phyloP scores from a whole-genome alignment of 2,113 vertebrate species.

The Noturus placidus region DNA sequence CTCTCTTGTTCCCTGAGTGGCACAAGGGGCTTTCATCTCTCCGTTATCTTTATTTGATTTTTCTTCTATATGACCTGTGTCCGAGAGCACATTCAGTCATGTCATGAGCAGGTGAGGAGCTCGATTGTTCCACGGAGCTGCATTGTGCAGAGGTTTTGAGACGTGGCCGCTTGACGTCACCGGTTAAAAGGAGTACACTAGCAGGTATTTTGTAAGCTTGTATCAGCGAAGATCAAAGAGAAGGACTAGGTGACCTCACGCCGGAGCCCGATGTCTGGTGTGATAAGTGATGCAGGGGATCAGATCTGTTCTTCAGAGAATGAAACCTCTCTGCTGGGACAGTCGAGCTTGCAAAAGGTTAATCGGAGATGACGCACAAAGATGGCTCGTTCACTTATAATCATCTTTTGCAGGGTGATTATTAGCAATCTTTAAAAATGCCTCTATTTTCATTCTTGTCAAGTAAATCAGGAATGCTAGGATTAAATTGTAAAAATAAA shows the following conservation, averaged over 20 bases:
- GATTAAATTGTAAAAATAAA: background rate
- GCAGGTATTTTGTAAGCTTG: slow-evolving; percentile 11
- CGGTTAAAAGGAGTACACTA: background rate
- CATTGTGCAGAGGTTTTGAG: slow-evolving; percentile 23
- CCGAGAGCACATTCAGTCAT: slow-evolving; percentile 29
- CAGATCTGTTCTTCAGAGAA: background rate
- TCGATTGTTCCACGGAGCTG: slow-evolving; percentile 10
- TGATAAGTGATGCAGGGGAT: slow-evolving; percentile 30
- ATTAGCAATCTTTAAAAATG: background rate
- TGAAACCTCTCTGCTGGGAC: background rate
- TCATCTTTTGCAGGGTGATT: background rate
- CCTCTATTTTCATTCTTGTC: background rate
- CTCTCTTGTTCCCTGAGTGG: slow-evolving; percentile 9
- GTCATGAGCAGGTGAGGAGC: slow-evolving; percentile 12
- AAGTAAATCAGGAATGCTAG: background rate
- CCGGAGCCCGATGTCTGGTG: slow-evolving; percentile 20
- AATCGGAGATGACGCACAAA: background rate
- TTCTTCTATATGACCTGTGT: slow-evolving; percentile 32
- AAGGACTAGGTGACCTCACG: slow-evolving; percentile 23
- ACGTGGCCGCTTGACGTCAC: slow-evolving; percentile 30
- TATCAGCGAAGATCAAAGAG: slow-evolving; percentile 38
- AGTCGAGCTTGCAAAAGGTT: background rate
- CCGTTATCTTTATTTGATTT: slow-evolving; percentile 29
- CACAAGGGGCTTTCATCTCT: slow-evolving; percentile 42
- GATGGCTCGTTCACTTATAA: background rate